A percentile compares a stretch with the other conserved stretches of the same genome.
Evolutionary conservation across 2,797 vertebrate genomes (phyloP).

Genomic region (Apogon talboti): DNA sequence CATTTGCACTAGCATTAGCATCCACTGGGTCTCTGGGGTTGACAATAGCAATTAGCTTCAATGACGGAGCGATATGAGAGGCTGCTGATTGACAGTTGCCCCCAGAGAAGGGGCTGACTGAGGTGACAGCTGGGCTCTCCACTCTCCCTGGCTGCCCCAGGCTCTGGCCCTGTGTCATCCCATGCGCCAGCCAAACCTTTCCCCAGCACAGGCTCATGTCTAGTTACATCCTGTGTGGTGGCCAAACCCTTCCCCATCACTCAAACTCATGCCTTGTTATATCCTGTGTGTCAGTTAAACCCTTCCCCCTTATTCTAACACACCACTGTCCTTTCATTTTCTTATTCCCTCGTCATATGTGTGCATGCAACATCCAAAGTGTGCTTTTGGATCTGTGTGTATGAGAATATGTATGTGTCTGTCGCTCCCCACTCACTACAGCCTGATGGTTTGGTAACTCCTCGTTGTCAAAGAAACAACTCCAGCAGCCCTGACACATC

Average conservation of each 20-base stretch:
- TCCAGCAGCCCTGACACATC: constrained; percentile 78
- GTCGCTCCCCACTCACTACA: constrained; percentile 39
- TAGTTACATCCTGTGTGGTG: constrained; percentile 71
- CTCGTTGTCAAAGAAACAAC: constrained; percentile 70
- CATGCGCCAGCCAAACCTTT: constrained; percentile 73
- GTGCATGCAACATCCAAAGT: constrained; percentile 15
- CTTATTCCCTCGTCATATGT: constrained; percentile 29
- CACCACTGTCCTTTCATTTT: constrained; percentile 57
- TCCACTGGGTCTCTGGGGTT: constrained; percentile 79
- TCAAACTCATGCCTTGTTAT: constrained; percentile 74
- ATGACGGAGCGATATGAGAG: constrained; percentile 79
- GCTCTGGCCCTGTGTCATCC: constrained; percentile 82
- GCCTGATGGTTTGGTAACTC: constrained; percentile 64
- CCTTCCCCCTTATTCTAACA: constrained; percentile 68
- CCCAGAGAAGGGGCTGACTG: constrained; percentile 80
- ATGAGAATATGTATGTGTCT: constrained; percentile 36
- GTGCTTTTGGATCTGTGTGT: constrained; percentile 10
- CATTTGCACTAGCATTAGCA: constrained; percentile 75
- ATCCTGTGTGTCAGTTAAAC: constrained; percentile 75
- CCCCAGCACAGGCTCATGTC: constrained; percentile 72
- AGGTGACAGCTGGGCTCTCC: constrained; percentile 83
- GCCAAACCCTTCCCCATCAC: constrained; percentile 79
- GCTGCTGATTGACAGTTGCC: constrained; percentile 82
- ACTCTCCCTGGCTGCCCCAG: constrained; percentile 78
- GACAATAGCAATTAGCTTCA: constrained; percentile 85